Evolutionary conservation across 2,888 invertebrate genomes (phyloP), one percentile per base, ranked within the genome.

Genomic region (Stenchaetothrips biformis): DNA sequence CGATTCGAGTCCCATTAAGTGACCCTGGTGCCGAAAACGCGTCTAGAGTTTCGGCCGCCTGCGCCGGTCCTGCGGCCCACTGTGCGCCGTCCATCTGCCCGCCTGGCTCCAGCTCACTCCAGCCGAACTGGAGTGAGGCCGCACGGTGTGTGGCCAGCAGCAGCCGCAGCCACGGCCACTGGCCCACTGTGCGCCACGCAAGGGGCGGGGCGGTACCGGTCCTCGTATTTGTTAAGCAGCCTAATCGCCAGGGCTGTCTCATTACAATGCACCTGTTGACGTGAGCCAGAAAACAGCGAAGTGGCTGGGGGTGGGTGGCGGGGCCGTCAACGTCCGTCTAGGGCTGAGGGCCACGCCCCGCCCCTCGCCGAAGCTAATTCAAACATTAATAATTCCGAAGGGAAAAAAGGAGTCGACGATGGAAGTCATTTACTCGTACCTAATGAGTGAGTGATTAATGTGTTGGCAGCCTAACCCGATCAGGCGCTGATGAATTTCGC

Each of bases 241-340:
- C 67, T 74, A 74, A 74, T 74, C 67, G 67, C 67, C 25, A 7
- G 7, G 67, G 67, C 25, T 9, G 67, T 74, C 67, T 74, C 67
- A 74, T 74, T 74, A 74, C 67, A 25, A 74, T 74, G 67, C 67
- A 74, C 67, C 67, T 74, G 67, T 74, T 74, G 67, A 21, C n/a
- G 25, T 37, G 37, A 37, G 37, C 37, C 37, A 67, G 25, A 25
- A 25, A 74, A 21, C 16, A 53, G 67, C 67, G 67, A 74, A 74
- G 25, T 74, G 37, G 37, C 37, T 37, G 37, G 37, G 37, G 37
- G 37, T 37, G 37, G 37, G 37, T 37, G 37, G 37, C 37, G 37
- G 37, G 37, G 2, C 4, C 37, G 37, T 37, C 37, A 37, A 37
- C 37, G 37, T 37, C 37, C 37, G 37, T 37, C 37, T 37, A 37